Percentiles rank a stretch among this genome's conserved stretches.
Evolutionary conservation across 2,113 vertebrate species (phyloP).

Genomic region (Trogon surrucura): DNA sequence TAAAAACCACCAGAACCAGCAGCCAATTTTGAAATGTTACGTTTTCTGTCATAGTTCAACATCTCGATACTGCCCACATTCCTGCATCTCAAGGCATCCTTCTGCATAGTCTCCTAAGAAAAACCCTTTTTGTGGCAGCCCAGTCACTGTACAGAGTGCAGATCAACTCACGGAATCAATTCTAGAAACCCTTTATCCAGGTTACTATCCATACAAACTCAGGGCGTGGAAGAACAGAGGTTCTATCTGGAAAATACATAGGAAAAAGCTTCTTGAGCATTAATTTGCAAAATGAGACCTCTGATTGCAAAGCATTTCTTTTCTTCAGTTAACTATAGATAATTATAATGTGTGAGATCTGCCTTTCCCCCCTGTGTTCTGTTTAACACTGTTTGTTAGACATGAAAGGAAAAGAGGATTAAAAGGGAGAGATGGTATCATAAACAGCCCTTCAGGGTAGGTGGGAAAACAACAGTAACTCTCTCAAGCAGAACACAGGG

Average conservation of each 20-base stretch:
- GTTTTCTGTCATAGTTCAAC: not conserved
- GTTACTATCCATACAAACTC: not conserved
- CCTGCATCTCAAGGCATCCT: not conserved
- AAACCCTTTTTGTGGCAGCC: not conserved
- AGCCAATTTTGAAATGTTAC: not conserved
- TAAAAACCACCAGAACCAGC: not conserved
- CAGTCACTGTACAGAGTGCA: not conserved
- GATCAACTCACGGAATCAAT: not conserved
- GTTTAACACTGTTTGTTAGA: constrained; percentile 42
- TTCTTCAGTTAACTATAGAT: constrained; percentile 28
- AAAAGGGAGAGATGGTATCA: constrained; percentile 40
- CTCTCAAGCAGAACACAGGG: constrained; percentile 31
- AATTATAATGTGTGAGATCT: constrained; percentile 41
- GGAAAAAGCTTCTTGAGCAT: not conserved
- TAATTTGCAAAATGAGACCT: constrained; percentile 27
- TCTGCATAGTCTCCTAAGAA: not conserved
- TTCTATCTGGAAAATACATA: not conserved
- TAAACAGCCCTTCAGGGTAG: constrained; percentile 51
- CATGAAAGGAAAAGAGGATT: constrained; percentile 61
- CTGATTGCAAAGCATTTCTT: constrained; percentile 16
- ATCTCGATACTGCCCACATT: not conserved
- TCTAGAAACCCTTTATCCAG: not conserved
- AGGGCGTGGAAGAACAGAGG: not conserved
- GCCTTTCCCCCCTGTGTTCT: not conserved
- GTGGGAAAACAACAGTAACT: constrained; percentile 58